These are phyloP conservation scores for Lamellibrachia columna DNA, from an alignment of 2,888 invertebrate genomes.

Conservation along the genomic window DNA sequence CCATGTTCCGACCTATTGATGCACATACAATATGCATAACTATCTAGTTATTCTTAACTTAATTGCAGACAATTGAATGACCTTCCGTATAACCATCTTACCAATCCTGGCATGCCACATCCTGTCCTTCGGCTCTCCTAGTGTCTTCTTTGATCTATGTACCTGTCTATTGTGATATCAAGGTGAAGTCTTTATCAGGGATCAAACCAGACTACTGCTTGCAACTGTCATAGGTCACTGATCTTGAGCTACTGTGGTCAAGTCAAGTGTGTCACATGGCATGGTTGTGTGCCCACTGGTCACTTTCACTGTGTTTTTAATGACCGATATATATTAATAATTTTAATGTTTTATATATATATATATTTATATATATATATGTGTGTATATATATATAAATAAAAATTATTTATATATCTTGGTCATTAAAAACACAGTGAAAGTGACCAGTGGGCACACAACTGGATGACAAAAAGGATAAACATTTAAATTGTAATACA, in stretches of 20 bases:
- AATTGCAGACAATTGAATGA: not conserved
- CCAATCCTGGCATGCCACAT: not conserved
- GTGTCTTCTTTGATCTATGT: not conserved
- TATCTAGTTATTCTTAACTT: not conserved
- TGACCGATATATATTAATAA: not conserved
- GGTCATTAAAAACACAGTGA: not conserved
- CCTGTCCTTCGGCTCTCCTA: not conserved
- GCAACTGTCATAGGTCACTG: no score
- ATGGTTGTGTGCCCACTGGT: not conserved
- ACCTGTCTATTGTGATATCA: conserved; percentile 1
- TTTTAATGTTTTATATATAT: no score
- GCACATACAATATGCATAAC: not conserved
- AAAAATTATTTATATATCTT: not conserved
- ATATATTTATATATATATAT: no score
- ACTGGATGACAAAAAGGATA: no score
- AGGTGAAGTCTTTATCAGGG: not conserved
- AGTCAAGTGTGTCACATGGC: not conserved
- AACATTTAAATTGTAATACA: no score
- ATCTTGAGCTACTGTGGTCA: no score
- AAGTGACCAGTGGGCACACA: not conserved
- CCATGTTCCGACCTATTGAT: not conserved
- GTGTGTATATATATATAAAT: no score
- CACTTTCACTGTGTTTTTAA: not conserved
- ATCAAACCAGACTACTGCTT: not conserved
- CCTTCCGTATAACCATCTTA: not conserved